Evolutionary conservation across 2,797 vertebrate genomes (phyloP).

Genomic region (Pangasius macronema): DNA sequence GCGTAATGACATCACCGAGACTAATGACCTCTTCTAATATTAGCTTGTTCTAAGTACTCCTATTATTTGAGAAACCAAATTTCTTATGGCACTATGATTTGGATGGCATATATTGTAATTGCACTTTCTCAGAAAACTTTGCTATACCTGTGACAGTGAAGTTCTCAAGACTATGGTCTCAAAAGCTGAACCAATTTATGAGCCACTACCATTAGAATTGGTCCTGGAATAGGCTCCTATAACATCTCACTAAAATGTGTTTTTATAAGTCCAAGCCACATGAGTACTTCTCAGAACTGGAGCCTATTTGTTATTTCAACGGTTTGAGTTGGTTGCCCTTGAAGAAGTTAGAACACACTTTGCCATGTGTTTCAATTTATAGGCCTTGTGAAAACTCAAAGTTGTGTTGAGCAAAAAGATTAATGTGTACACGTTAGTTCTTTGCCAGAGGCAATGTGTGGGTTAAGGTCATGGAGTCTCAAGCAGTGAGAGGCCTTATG

Average conservation of each 20-base stretch:
- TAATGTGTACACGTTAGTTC: conserved; percentile 54
- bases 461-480: conserved; percentile 50
- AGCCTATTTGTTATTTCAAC: conserved; percentile 30
- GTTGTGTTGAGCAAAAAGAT: conserved; percentile 53
- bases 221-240: conserved; percentile 4
- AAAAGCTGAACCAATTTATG: conserved; percentile 13
- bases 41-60: background rate
- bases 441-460: conserved; percentile 52
- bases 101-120: background rate
- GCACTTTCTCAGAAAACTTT: background rate
- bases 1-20: background rate
- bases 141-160: background rate
- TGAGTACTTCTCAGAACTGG: conserved; percentile 19
- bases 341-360: conserved; percentile 38
- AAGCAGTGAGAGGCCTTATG: conserved; percentile 51
- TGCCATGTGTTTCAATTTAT: conserved; percentile 29
- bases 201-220: background rate
- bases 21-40: background rate
- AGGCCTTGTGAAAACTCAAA: conserved; percentile 37
- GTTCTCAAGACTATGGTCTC: background rate
- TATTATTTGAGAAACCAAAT: background rate
- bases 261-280: conserved; percentile 10
- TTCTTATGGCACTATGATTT: background rate
- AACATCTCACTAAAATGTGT: conserved; percentile 2
- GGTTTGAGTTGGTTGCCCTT: conserved; percentile 37